Percentiles rank a stretch among this genome's conserved stretches.
These are phyloP conservation scores for Globicephala melas DNA, from an alignment of 2,113 vertebrate genomes.

Conservation along the genomic window DNA sequence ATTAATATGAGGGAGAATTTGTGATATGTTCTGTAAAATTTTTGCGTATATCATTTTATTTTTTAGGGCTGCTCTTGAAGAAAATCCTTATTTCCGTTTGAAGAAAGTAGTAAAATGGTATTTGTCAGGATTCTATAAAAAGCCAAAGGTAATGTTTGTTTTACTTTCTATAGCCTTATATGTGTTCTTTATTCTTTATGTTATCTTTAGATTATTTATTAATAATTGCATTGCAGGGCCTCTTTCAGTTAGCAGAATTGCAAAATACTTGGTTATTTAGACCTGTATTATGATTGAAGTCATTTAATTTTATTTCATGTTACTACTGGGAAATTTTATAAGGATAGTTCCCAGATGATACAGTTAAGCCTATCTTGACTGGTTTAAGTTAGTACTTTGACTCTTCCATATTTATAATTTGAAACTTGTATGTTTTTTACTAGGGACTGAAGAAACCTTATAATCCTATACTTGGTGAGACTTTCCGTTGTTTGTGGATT, in stretches of 20 bases:
- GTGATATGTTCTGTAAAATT: neutral
- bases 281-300: neutral
- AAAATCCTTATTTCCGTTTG: slow-evolving; percentile 96
- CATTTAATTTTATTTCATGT: slow-evolving; percentile 8
- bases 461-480: slow-evolving; percentile 98
- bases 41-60: slow-evolving; percentile 42
- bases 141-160: slow-evolving; percentile 90
- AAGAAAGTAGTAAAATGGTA: slow-evolving; percentile 99
- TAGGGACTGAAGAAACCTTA: slow-evolving; percentile 99
- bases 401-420: slow-evolving; percentile 25
- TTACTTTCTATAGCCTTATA: slow-evolving; percentile 40
- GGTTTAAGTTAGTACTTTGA: slow-evolving; percentile 27
- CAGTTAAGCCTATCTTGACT: neutral
- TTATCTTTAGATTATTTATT: slow-evolving; percentile 15
- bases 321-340: slow-evolving; percentile 13
- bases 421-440: slow-evolving; percentile 6
- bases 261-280: slow-evolving; percentile 10
- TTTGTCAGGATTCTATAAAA: slow-evolving; percentile 99
- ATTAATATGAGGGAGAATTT: slow-evolving; percentile 25
- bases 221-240: neutral
- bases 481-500: slow-evolving; percentile 96
- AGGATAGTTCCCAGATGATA: neutral
- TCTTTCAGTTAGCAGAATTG: slow-evolving; percentile 13
- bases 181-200: neutral
- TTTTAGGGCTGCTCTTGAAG: slow-evolving; percentile 94